phyloP scores from a whole-genome alignment of 2,113 vertebrate species.

The Balaenoptera acutorostrata region DNA sequence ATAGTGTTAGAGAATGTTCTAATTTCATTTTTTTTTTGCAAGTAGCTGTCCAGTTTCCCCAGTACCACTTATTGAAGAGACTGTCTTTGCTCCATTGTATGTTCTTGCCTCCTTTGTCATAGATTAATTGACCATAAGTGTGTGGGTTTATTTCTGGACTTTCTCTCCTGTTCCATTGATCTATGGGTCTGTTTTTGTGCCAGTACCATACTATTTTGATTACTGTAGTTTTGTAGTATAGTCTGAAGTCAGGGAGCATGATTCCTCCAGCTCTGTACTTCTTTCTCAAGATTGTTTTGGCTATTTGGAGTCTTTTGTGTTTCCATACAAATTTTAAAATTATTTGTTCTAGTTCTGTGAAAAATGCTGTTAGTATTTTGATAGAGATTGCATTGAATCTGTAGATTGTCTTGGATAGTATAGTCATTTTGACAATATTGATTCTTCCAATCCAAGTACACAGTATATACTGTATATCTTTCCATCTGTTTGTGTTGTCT shows the following conservation, averaged over 20 bases:
- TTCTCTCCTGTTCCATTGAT: background rate
- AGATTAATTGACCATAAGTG: background rate
- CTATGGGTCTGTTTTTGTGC: background rate
- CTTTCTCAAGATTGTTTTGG: background rate
- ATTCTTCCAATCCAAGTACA: background rate
- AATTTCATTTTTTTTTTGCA: too few species aligned
- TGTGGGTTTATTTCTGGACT: background rate
- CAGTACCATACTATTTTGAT: background rate
- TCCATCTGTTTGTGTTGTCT: background rate
- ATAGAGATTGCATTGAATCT: background rate
- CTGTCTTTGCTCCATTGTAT: background rate
- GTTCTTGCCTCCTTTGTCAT: background rate
- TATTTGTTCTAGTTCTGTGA: background rate
- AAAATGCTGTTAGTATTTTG: background rate
- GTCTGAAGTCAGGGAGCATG: background rate
- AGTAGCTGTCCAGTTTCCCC: too few species aligned
- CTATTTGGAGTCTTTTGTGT: background rate
- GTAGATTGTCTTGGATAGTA: background rate
- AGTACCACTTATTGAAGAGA: background rate
- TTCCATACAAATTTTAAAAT: background rate
- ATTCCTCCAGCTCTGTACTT: background rate
- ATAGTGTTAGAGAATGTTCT: too few species aligned
- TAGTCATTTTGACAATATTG: background rate
- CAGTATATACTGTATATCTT: background rate
- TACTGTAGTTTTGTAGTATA: background rate